Percentiles rank a stretch among this genome's conserved stretches.
phyloP scores from a whole-genome alignment of 2,113 vertebrate species.

The Platichthys stellatus region DNA sequence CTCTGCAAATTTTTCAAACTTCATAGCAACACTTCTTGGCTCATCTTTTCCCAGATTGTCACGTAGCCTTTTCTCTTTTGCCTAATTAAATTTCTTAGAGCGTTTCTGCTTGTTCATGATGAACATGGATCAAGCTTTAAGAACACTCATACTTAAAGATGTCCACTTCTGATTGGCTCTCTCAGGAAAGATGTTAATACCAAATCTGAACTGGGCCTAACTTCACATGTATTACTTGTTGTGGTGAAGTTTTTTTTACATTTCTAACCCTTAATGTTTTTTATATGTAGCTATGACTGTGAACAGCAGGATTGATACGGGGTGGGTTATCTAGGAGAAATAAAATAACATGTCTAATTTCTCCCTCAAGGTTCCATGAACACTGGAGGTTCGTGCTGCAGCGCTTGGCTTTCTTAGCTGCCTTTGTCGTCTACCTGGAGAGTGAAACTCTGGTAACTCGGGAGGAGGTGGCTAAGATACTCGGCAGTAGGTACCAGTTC shows the following conservation, averaged over 20 bases:
- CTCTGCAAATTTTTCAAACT: neutral
- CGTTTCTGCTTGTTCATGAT: neutral
- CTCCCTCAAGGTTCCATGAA: slow-evolving; percentile 89
- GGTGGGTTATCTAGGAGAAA: neutral
- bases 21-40: too few species aligned
- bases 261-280: too few species aligned
- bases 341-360: neutral
- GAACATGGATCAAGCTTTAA: neutral
- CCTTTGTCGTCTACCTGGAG: slow-evolving; percentile 95
- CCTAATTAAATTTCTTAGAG: neutral
- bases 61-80: neutral
- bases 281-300: too few species aligned
- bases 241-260: too few species aligned
- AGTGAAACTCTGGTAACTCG: slow-evolving; percentile 91
- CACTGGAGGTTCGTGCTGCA: slow-evolving; percentile 98
- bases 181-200: too few species aligned
- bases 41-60: neutral
- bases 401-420: slow-evolving; percentile 91
- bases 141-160: too few species aligned
- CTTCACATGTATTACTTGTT: neutral
- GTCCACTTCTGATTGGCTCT: too few species aligned
- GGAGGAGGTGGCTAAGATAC: slow-evolving; percentile 91
- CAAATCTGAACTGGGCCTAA: too few species aligned
- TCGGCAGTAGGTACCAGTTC: slow-evolving; percentile 88
- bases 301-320: neutral